Evolutionary conservation across 2,888 invertebrate genomes (phyloP).

Genomic region (Machimus rusticus): DNA sequence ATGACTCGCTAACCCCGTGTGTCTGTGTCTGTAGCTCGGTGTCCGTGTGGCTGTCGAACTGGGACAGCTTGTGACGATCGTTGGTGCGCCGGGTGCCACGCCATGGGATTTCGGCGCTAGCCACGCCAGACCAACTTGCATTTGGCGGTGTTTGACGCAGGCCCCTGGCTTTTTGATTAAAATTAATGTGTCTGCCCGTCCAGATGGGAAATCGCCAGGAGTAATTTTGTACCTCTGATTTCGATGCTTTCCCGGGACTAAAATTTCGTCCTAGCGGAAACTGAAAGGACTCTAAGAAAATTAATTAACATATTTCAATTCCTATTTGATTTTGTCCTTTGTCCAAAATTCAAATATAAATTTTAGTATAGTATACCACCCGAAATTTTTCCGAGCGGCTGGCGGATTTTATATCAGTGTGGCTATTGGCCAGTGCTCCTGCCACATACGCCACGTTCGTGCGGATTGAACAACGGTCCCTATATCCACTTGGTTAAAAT

Average conservation of each 20-base stretch:
- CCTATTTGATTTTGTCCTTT: background rate
- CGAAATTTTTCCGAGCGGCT: too few species aligned
- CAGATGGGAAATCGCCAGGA: background rate
- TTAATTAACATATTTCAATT: background rate
- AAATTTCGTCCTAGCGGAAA: background rate
- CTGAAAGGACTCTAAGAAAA: background rate
- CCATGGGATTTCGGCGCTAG: background rate
- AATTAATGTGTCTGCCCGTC: background rate
- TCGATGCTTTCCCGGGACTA: background rate
- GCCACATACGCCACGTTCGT: too few species aligned
- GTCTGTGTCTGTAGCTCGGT: background rate
- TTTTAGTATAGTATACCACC: too few species aligned
- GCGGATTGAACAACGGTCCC: too few species aligned
- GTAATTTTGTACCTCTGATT: background rate
- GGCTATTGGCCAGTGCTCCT: too few species aligned
- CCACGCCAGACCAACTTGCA: background rate
- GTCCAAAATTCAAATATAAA: background rate
- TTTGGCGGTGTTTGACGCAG: background rate
- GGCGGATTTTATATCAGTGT: too few species aligned
- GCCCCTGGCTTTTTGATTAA: background rate
- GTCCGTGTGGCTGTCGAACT: background rate
- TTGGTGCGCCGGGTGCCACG: background rate
- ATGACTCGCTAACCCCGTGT: background rate
- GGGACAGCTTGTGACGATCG: background rate
- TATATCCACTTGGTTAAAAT: too few species aligned